Conservation (phyloP, 2,888 invertebrate species). For the Parapristionchus giblindavisi region DNA sequence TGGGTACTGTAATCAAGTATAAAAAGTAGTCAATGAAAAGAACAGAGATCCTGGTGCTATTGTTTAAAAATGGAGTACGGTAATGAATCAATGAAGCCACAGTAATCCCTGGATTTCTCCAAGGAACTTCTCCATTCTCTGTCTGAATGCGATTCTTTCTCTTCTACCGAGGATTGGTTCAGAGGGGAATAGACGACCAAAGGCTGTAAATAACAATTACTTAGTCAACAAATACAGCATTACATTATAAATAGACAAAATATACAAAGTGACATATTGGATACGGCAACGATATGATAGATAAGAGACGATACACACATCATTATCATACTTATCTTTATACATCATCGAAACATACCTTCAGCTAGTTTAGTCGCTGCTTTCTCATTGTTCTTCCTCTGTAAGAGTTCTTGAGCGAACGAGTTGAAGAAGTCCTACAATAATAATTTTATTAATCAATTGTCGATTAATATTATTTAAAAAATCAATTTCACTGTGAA, state of each 20-base stretch:
- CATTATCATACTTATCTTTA: too few species aligned
- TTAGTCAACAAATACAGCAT: not conserved
- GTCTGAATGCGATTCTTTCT: conserved; percentile 54
- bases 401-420: conserved; percentile 46
- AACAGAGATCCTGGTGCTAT: not conserved
- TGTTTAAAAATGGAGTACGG: not conserved
- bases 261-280: too few species aligned
- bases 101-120: conserved; percentile 58
- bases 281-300: too few species aligned
- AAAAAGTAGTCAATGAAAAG: too few species aligned
- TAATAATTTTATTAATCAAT: not conserved
- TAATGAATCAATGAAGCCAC: conserved; percentile 43
- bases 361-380: conserved; percentile 43
- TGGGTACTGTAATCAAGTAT: too few species aligned
- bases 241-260: too few species aligned
- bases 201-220: conserved; percentile 1
- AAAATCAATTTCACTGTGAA: not conserved
- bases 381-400: conserved; percentile 46
- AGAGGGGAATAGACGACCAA: conserved; percentile 23
- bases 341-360: too few species aligned
- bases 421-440: conserved; percentile 50
- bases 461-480: not conserved
- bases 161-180: conserved; percentile 29
- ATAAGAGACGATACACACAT: not conserved
- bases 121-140: conserved; percentile 61